phyloP scores from a whole-genome alignment of 2,888 invertebrate species.

The Cantharis rustica region DNA sequence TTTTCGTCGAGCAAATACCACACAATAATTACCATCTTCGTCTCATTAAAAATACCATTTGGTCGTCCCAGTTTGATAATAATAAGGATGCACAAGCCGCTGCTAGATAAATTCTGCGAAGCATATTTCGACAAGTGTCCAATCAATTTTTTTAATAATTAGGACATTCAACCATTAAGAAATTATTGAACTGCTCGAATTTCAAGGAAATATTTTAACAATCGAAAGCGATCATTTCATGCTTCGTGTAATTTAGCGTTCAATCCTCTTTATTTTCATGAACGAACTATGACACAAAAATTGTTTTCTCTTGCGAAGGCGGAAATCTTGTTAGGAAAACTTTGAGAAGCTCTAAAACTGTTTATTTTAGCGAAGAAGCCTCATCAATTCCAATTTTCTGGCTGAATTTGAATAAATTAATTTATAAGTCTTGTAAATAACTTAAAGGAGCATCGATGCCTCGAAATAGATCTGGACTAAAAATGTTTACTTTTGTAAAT shows the following conservation, averaged over 20 bases:
- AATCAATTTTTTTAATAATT: constrained; percentile 3
- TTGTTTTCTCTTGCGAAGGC: background rate
- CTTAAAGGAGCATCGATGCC: background rate
- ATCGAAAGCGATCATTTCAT: background rate
- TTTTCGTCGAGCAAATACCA: background rate
- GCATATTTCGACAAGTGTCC: background rate
- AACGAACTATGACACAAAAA: background rate
- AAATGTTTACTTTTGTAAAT: background rate
- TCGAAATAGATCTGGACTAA: background rate
- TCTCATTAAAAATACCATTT: background rate
- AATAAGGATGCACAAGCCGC: background rate
- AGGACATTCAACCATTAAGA: background rate
- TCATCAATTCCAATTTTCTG: background rate
- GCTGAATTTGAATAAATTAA: background rate
- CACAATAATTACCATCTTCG: constrained; percentile 1
- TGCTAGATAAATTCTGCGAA: background rate
- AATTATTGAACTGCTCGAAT: background rate
- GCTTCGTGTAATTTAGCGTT: background rate
- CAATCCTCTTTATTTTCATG: background rate
- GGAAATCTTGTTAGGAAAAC: background rate
- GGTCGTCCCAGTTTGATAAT: constrained; percentile 8
- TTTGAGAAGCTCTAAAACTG: background rate
- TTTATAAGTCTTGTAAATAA: background rate
- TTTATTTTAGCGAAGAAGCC: background rate
- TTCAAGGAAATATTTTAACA: background rate